These are phyloP conservation scores for Pollenia angustigena DNA, from an alignment of 2,888 invertebrate species.

Conservation along the genomic window DNA sequence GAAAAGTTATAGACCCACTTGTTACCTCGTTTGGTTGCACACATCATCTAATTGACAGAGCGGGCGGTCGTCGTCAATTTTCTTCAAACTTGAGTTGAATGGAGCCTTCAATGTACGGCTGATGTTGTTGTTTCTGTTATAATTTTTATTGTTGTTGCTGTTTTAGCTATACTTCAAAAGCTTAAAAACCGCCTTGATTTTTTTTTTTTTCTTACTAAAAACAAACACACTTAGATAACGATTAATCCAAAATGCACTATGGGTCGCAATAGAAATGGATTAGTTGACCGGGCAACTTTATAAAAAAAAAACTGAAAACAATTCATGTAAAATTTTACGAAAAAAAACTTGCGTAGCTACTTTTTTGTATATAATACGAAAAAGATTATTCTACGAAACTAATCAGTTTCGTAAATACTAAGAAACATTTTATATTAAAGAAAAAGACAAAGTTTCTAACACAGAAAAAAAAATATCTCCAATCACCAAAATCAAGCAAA, in stretches of 20 bases:
- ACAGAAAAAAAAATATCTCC: too few species aligned
- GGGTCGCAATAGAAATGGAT: neutral
- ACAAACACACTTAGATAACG: conserved; percentile 53
- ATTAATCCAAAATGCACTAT: conserved; percentile 57
- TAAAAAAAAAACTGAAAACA: too few species aligned
- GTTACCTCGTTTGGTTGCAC: conserved; percentile 74
- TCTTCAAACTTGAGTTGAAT: conserved; percentile 71
- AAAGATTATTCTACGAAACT: too few species aligned
- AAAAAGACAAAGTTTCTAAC: too few species aligned
- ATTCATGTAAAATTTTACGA: too few species aligned
- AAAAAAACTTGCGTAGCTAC: too few species aligned
- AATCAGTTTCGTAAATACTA: too few species aligned
- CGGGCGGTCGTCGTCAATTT: conserved; percentile 74
- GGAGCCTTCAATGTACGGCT: conserved; percentile 71
- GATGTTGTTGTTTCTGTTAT: conserved; percentile 54
- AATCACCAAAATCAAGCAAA: too few species aligned
- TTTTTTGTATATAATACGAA: too few species aligned
- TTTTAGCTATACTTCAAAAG: conserved; percentile 70
- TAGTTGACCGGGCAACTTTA: too few species aligned
- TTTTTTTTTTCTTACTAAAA: conserved; percentile 40
- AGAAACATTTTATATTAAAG: too few species aligned
- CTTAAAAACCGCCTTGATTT: conserved; percentile 63
- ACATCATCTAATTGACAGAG: conserved; percentile 74
- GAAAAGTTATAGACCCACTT: conserved; percentile 74
- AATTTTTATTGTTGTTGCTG: conserved; percentile 48